Base-by-base conservation (phyloP, 2,113 vertebrate species). In the Anser brachyrhynchus region DNA sequence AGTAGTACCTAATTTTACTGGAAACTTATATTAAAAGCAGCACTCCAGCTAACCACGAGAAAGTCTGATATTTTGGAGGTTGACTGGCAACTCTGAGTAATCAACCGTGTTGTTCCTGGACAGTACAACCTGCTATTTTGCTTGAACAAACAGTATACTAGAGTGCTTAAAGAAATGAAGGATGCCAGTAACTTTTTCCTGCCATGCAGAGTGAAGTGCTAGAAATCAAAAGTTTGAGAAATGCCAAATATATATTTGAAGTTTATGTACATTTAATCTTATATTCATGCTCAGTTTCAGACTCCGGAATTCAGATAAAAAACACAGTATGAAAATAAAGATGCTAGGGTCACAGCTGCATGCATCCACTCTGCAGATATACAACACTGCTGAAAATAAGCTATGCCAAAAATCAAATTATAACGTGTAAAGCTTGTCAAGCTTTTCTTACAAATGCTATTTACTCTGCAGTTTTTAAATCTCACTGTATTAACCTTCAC, bases 401-500 rank as follows among this genome's bases (percentile, higher is more conserved):
- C 81, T 91, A 92, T 44, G 89, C 84, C 96, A 98, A 94, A 94
- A 97, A 97, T 95, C 89, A 96, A 97, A 98, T 97, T 96, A 97
- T 91, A 96, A 97, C 96, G 96, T 97, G 92, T 86, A 97, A 94
- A 95, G 85, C 96, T 95, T 97, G 95, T 97, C 93, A 97, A 93
- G 91, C 72, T 97, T 96, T 97, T 97, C 92, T 92, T 92, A 96
- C 22, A 55, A 98, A 97, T 95, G 94, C 41, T 87, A 98, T 95
- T 98, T 97, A 87, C 96, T 96, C 52, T 90, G 96, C 91, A 95
- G 92, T 96, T 97, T 97, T 95, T 90, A 97, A 97, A 97, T 97
- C 93, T 96, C 82, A 97, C 26, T 92, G 72, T 94, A 97, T 97
- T 97, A 98, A 98, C 97, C 93, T 97, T 96, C 74, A 75, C 91